Evolutionary conservation across 1,140 invertebrate genomes (phyloP).

Genomic region (Mamestra configurata): DNA sequence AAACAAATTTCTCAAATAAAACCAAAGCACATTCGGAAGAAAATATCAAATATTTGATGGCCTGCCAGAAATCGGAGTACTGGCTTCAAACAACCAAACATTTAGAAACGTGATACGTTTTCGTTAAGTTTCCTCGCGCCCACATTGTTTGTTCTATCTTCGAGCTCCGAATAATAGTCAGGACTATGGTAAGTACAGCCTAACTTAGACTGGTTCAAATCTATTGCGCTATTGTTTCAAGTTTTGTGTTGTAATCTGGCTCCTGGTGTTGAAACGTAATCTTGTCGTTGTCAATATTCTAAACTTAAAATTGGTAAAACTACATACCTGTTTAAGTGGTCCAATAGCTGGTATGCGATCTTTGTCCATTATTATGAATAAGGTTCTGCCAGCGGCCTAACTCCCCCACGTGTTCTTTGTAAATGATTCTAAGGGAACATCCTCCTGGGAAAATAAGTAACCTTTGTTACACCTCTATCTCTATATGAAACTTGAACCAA

Average conservation of each 20-base stretch:
- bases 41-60: slow-evolving; percentile 35
- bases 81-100: slow-evolving; percentile 28
- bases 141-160: slow-evolving; percentile 39
- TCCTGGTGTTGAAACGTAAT: not conserved
- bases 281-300: too few relatives aligned
- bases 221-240: slow-evolving; percentile 10
- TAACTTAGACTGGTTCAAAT: not conserved
- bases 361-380: too few relatives aligned
- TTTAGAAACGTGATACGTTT: slow-evolving; percentile 47
- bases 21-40: not conserved
- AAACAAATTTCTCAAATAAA: too few relatives aligned
- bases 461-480: too few relatives aligned
- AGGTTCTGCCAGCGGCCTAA: too few relatives aligned
- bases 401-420: too few relatives aligned
- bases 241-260: not conserved
- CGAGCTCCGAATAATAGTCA: slow-evolving; percentile 25
- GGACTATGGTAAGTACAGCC: not conserved
- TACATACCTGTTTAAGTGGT: too few relatives aligned
- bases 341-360: too few relatives aligned
- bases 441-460: too few relatives aligned
- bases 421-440: too few relatives aligned
- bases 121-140: slow-evolving; percentile 39
- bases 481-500: too few relatives aligned
- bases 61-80: not conserved
- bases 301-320: too few relatives aligned